Base-by-base conservation (phyloP, 2,113 vertebrate genomes). In the Eublepharis macularius region DNA sequence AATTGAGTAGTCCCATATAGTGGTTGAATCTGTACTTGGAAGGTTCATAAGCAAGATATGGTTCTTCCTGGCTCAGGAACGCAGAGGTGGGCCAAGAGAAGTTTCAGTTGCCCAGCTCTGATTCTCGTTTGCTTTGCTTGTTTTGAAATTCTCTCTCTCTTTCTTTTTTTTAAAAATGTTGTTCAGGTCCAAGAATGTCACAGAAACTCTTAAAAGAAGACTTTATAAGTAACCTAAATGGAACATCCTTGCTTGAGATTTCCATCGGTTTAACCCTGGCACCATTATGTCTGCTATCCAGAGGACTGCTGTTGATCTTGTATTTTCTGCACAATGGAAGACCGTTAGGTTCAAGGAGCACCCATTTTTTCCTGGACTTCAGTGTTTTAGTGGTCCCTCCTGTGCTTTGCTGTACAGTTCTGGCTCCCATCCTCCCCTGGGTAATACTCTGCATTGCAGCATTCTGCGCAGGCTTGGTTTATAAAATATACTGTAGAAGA, bases 161-260 rank as follows among this genome's bases (percentile, higher is more conserved):
- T 32, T 60, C 88, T 83, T 34, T 0, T 81, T 87, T 94, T 78
- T 92, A 12, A 83, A 65, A 8, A 72, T 5, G 19, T 93, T 90
- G 76, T 91, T 93, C 82, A 90, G 86, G 89, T 90, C 82, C 85
- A 86, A 92, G 88, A 47, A 99, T 99, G 98, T 97, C 96, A 82
- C 95, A 97, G 60, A 97, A 94, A 68, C 94, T 97, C 10, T 92
- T 97, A 77, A 99, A 99, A 91, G 97, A 98, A 94, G 98, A 96
- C 3, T 99, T 99, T 91, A 77, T 99, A 91, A 97, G 97, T 92
- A 97, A 99, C 85, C 95, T 98, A 24, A 99, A 96, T 17, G 99
- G 99, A 85, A 99, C 98, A 2, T 98, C 94, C 41, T 91, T 99
- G 87, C 88, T 95, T 81, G 99, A 99, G 93, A 95, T 99, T 69